Evolutionary conservation across 2,113 vertebrate species (phyloP).

Genomic region (Oreochromis niloticus): DNA sequence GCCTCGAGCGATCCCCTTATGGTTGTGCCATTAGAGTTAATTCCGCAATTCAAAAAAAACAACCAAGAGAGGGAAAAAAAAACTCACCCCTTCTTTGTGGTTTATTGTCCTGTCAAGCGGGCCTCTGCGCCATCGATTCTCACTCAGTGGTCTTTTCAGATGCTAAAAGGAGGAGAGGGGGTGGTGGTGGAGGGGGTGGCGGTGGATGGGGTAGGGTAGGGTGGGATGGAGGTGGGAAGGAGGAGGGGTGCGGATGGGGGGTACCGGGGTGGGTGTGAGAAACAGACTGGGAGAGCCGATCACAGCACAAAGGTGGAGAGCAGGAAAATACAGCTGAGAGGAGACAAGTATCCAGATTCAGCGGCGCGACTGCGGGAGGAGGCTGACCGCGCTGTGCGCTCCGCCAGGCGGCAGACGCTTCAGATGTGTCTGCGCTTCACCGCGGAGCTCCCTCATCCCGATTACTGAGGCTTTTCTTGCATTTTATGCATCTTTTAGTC

Average conservation of each 20-base stretch:
- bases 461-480: not conserved
- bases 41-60: slow-evolving; percentile 39
- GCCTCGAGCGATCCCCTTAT: slow-evolving; percentile 15
- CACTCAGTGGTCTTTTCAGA: slow-evolving; percentile 78
- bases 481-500: not conserved
- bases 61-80: slow-evolving; percentile 21
- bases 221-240: slow-evolving; percentile 17
- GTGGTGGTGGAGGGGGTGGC: slow-evolving; percentile 3
- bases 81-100: slow-evolving; percentile 81
- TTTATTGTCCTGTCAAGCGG: slow-evolving; percentile 82
- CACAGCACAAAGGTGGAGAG: slow-evolving; percentile 74
- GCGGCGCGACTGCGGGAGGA: not conserved
- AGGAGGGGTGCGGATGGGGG: slow-evolving; percentile 5
- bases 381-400: slow-evolving; percentile 11
- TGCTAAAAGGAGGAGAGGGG: slow-evolving; percentile 73
- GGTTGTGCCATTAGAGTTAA: slow-evolving; percentile 34
- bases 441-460: not conserved
- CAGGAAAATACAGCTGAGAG: not conserved
- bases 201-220: slow-evolving; percentile 33
- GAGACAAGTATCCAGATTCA: slow-evolving; percentile 19
- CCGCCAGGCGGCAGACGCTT: slow-evolving; percentile 14
- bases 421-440: not conserved
- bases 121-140: slow-evolving; percentile 81
- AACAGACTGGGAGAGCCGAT: slow-evolving; percentile 69
- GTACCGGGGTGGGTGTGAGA: slow-evolving; percentile 66